Conservation (phyloP, 2,797 vertebrate species). For the Limosa lapponica region DNA sequence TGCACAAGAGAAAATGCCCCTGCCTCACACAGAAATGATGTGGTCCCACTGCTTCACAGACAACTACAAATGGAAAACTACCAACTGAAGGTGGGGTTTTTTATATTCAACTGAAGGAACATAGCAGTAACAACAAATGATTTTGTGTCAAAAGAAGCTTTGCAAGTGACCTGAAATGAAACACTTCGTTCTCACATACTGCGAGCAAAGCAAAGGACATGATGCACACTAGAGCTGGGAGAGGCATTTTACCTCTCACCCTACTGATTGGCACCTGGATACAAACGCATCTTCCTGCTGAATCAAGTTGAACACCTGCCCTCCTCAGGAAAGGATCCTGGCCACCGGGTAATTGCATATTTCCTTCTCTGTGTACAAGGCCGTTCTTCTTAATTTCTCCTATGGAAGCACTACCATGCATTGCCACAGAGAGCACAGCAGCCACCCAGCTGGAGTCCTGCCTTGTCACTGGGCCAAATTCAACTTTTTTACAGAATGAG, state of each 20-base stretch:
- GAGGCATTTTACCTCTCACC: background rate
- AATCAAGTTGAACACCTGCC: background rate
- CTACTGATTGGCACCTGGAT: background rate
- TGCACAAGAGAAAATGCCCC: background rate
- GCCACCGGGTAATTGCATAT: rapidly evolving
- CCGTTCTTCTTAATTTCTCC: background rate
- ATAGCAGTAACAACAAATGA: background rate
- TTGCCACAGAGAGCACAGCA: background rate
- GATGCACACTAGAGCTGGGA: background rate
- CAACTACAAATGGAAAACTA: background rate
- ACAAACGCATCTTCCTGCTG: background rate
- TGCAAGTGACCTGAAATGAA: background rate
- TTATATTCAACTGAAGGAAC: background rate
- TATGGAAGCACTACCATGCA: background rate
- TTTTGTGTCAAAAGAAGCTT: background rate
- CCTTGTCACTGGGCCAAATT: background rate
- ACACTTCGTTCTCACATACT: background rate
- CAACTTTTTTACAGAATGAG: background rate
- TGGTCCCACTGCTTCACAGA: background rate
- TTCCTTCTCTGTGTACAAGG: background rate
- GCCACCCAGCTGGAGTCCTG: background rate
- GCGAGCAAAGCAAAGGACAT: rapidly evolving
- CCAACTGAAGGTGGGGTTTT: background rate
- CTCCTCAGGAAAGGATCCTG: background rate
- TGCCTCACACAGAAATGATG: rapidly evolving